Evolutionary conservation across 2,888 invertebrate genomes (phyloP), one percentile per base, ranked within the genome.

Genomic region (Gonocerus acuteangulatus): DNA sequence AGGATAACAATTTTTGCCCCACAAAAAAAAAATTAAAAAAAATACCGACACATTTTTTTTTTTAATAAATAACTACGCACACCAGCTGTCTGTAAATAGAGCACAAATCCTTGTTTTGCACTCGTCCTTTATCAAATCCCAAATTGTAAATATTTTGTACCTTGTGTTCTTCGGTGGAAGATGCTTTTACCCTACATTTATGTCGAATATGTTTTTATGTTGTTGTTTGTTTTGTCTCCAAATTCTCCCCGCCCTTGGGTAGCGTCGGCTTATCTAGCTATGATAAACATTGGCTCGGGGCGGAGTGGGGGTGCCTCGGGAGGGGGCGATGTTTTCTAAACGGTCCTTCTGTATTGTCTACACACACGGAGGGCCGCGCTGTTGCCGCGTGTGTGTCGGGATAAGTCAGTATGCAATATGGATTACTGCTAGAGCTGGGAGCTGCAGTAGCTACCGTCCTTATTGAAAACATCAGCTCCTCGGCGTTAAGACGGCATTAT

Each of bases 341-440:
- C 63, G 62, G 63, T 64, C 63, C 54, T 44, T 45, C 23, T 47
- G 45, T 21, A 19, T 36, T 63, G 61, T 61, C 63, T 65, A 59
- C 39, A 39, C 39, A 47, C 47, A 47, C 22, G n/a, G 6, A 47
- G 47, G 16, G 47, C 2, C 3, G 18, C 6, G 4, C 18, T 3
- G 47, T 3, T 3, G 21, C 4, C 27, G 44, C 18, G 44, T 13
- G 18, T 47, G 18, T 47, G 7, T 19, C 47, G 11, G 56, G 56
- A 56, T 63, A 60, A 60, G 60, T 60, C 54, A 60, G 56, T 60
- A 63, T 63, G 63, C 60, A 63, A 63, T 63, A 63, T 63, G 63
- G 63, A 63, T 60, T 63, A 60, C 60, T 62, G 60, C 52, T 62
- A 45, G 54, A 60, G 54, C 62, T 49, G 44, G n/a, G 44, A 9